Evolutionary conservation across 2,797 vertebrate species (phyloP).

Genomic region (Pseudotriccus pelzelni): DNA sequence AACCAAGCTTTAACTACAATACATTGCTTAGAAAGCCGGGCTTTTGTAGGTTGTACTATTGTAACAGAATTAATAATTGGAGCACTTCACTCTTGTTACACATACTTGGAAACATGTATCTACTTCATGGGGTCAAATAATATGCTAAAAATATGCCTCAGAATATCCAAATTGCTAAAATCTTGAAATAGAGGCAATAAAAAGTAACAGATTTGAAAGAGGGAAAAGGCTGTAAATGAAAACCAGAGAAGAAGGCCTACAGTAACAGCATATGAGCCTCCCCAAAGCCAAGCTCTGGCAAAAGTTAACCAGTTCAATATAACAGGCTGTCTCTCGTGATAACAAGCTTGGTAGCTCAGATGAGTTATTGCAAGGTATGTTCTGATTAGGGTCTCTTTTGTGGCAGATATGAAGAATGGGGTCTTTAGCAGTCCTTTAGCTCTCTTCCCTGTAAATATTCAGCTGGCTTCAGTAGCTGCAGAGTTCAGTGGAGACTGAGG

Average conservation of each 20-base stretch:
- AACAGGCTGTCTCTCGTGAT: not conserved
- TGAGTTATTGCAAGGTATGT: not conserved
- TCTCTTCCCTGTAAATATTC: not conserved
- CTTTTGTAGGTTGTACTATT: not conserved
- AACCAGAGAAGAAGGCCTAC: not conserved
- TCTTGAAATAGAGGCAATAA: not conserved
- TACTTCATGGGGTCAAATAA: not conserved
- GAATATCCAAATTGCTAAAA: not conserved
- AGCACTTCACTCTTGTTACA: not conserved
- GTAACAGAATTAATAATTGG: not conserved
- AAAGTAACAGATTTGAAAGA: not conserved
- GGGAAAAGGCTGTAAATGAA: slow-evolving; percentile 11
- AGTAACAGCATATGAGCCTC: not conserved
- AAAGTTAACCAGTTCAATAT: not conserved
- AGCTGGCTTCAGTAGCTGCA: not conserved
- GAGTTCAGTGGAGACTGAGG: not conserved
- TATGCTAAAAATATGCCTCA: not conserved
- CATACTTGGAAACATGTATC: not conserved
- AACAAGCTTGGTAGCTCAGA: not conserved
- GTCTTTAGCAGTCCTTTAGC: not conserved
- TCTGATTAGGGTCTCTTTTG: not conserved
- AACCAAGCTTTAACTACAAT: not conserved
- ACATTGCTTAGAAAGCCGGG: not conserved
- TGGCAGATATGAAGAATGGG: not conserved
- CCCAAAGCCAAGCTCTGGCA: slow-evolving; percentile 9